A percentile compares a stretch with the other conserved stretches of the same genome.
Conservation (phyloP, 2,888 invertebrate genomes). For the Parnassius mnemosyne region DNA sequence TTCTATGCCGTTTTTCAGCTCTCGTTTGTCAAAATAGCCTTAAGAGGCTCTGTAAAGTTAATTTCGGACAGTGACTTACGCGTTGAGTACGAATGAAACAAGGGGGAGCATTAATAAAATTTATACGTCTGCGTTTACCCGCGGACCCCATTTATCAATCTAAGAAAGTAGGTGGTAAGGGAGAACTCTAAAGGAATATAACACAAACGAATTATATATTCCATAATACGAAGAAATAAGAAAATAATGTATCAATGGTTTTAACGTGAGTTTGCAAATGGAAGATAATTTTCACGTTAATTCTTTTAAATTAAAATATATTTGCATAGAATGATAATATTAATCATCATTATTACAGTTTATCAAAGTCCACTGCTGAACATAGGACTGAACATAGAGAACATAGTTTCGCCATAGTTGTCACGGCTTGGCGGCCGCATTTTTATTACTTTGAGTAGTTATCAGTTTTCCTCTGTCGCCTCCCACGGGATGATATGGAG, state of each 20-base stretch:
- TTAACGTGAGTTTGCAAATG: slow-evolving; percentile 2
- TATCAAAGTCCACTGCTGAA: too few relatives aligned
- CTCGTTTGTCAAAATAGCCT: slow-evolving; percentile 3
- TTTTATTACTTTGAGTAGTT: too few relatives aligned
- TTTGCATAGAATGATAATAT: too few relatives aligned
- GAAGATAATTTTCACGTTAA: background rate
- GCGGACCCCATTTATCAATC: slow-evolving; percentile 34
- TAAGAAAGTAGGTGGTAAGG: slow-evolving; percentile 26
- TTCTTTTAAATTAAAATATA: background rate
- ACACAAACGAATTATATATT: slow-evolving; percentile 16
- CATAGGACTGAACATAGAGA: too few relatives aligned
- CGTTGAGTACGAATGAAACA: slow-evolving; percentile 48
- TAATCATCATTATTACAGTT: too few relatives aligned
- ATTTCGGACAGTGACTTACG: slow-evolving; percentile 57
- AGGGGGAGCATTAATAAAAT: slow-evolving; percentile 57
- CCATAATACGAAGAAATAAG: slow-evolving; percentile 12
- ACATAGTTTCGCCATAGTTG: too few relatives aligned
- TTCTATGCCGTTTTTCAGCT: slow-evolving; percentile 52
- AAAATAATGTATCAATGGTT: slow-evolving; percentile 13
- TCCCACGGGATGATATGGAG: too few relatives aligned
- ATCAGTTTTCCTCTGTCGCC: too few relatives aligned
- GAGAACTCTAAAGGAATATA: slow-evolving; percentile 9
- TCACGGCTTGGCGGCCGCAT: too few relatives aligned
- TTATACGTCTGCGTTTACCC: slow-evolving; percentile 47
- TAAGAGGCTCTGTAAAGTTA: slow-evolving; percentile 51